Percentiles rank a stretch among this genome's conserved stretches.
Conservation (phyloP, 2,888 invertebrate species). For the Tyria jacobaeae region DNA sequence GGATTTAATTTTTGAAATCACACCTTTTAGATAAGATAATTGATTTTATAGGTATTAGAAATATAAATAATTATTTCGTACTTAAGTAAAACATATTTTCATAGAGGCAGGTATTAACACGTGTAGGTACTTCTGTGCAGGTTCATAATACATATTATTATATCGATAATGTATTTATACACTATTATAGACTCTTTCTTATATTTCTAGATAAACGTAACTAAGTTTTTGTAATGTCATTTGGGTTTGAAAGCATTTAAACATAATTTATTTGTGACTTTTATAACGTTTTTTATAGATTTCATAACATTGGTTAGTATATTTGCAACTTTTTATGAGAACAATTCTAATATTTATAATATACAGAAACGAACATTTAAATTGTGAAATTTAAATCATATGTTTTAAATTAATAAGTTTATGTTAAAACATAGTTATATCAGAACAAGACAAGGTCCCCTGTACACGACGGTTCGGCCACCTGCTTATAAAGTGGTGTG, state of each 20-base stretch:
- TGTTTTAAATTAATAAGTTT: no score
- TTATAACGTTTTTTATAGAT: slow-evolving; percentile 17
- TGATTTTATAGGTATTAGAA: slow-evolving; percentile 26
- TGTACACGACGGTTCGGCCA: no score
- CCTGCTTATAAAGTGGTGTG: no score
- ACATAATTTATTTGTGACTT: not conserved
- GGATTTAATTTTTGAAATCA: slow-evolving; percentile 2
- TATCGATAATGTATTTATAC: slow-evolving; percentile 13
- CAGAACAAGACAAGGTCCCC: no score
- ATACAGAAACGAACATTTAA: no score
- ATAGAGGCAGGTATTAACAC: slow-evolving; percentile 41
- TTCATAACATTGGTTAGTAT: slow-evolving; percentile 25
- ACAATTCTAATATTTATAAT: no score
- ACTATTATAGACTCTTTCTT: slow-evolving; percentile 14
- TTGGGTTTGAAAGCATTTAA: slow-evolving; percentile 11
- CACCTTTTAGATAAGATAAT: slow-evolving; percentile 17
- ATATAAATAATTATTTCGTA: slow-evolving; percentile 29
- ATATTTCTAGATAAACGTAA: slow-evolving; percentile 10
- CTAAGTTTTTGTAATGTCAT: slow-evolving; percentile 20
- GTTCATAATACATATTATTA: slow-evolving; percentile 36
- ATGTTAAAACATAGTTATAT: no score
- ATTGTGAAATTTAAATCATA: no score
- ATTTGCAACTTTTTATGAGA: no score
- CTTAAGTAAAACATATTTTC: slow-evolving; percentile 44
- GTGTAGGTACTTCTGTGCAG: slow-evolving; percentile 48